A percentile compares a stretch with the other conserved stretches of the same genome.
Evolutionary conservation across 2,113 vertebrate species (phyloP).

Genomic region (Pteronura brasiliensis): DNA sequence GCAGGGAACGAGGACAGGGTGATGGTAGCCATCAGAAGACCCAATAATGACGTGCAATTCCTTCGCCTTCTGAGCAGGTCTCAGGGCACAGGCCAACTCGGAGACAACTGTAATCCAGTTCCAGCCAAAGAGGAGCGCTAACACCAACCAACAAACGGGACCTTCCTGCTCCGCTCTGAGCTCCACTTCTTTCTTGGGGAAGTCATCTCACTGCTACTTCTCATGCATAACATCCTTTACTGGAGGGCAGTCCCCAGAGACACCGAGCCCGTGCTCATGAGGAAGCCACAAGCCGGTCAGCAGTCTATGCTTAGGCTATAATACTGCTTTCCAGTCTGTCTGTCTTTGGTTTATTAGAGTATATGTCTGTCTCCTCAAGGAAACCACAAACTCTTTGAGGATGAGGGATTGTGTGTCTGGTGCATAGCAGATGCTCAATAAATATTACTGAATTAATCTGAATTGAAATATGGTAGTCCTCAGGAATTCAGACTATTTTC

Average conservation of each 20-base stretch:
- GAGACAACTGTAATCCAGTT: background rate
- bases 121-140: background rate
- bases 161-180: background rate
- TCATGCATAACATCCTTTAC: background rate
- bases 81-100: background rate
- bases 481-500: slow-evolving; percentile 10
- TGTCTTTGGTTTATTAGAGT: background rate
- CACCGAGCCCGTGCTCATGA: background rate
- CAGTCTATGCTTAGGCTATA: background rate
- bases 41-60: background rate
- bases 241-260: background rate
- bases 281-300: background rate
- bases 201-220: background rate
- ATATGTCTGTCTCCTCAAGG: background rate
- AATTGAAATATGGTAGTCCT: slow-evolving; percentile 21
- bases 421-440: background rate
- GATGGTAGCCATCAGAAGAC: background rate
- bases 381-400: background rate
- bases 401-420: background rate
- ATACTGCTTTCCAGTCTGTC: background rate
- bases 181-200: background rate
- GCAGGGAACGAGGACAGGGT: background rate
- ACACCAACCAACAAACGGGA: background rate
- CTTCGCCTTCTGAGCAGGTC: background rate
- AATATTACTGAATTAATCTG: slow-evolving; percentile 13